Evolutionary conservation across 2,888 invertebrate genomes (phyloP), one percentile per base, ranked within the genome.

Genomic region (Anaspis maculata): DNA sequence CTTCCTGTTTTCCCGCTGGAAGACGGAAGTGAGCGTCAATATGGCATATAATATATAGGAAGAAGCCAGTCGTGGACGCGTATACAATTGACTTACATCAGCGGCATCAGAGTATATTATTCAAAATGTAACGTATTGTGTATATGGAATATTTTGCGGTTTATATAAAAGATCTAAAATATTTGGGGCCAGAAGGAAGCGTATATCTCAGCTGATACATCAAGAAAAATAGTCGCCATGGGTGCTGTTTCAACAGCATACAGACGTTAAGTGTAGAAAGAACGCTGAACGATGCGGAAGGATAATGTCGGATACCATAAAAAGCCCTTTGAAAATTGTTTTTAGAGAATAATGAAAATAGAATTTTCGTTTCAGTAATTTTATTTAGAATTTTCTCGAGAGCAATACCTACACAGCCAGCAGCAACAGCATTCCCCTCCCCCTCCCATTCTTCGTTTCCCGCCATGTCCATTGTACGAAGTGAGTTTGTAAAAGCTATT

Each of bases 161-260:
- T 42, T 44, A 45, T 45, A 50, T 46, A 52, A 49, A 51, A 46
- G 48, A 45, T 41, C 45, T 50, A 42, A 51, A 52, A 55, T 55
- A 55, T 52, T 51, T 52, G 47, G 37, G 34, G 43, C 42, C 45
- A 46, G n/a, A n/a, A 48, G 45, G 46, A 39, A 47, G 45, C 46
- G 49, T 56, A 57, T n/a, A n/a, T 56, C 54, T 54, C 51, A 47
- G 49, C 46, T 52, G 53, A 52, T 54, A 53, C 53, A 54, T 55
- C 53, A 55, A 55, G 54, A 58, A 52, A 54, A 56, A 58, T 55
- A 48, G 48, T 47, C 45, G 52, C 41, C 54, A 36, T 41, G 56
- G 56, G 57, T 53, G 51, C 44, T 50, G 48, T 57, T 55, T 48
- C 46, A 40, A 42, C 48, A 43, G 29, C 15, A 40, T 43, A 41